A percentile compares a stretch with the other conserved stretches of the same genome.
These are phyloP conservation scores for Philypnodon macrostomus DNA, from an alignment of 2,797 vertebrate species.

Conservation along the genomic window DNA sequence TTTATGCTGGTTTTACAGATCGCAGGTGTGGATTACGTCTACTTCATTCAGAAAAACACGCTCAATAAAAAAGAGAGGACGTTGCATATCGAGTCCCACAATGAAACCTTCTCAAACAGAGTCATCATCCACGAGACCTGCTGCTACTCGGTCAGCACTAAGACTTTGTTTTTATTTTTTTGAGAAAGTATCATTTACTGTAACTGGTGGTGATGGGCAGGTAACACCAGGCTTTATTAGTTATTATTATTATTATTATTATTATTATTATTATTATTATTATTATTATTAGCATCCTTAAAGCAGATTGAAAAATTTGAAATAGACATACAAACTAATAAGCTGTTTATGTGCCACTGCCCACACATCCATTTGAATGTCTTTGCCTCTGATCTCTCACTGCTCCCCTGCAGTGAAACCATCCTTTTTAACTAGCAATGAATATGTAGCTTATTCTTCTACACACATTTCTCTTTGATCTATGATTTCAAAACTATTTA, in stretches of 20 bases:
- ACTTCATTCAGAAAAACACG: slow-evolving; percentile 95
- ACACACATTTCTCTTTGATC: slow-evolving; percentile 26
- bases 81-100: slow-evolving; percentile 93
- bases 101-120: slow-evolving; percentile 94
- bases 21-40: slow-evolving; percentile 94
- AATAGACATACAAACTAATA: too few relatives aligned
- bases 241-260: too few relatives aligned
- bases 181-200: too few relatives aligned
- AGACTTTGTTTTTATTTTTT: too few relatives aligned
- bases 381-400: slow-evolving; percentile 2
- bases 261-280: too few relatives aligned
- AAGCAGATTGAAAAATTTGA: too few relatives aligned
- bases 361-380: slow-evolving; percentile 17
- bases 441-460: slow-evolving; percentile 14
- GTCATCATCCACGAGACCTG: slow-evolving; percentile 93
- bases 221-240: too few relatives aligned
- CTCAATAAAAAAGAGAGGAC: slow-evolving; percentile 90
- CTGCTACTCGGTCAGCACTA: slow-evolving; percentile 89
- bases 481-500: slow-evolving; percentile 34
- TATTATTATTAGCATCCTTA: too few relatives aligned
- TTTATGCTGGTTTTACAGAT: slow-evolving; percentile 76
- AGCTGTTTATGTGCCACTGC: neutral
- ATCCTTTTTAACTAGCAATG: slow-evolving; percentile 23
- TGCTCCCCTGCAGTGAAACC: slow-evolving; percentile 22
- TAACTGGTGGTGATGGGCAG: too few relatives aligned